These are phyloP conservation scores for Podargus strigoides DNA, from an alignment of 2,797 vertebrate genomes.

Conservation along the genomic window DNA sequence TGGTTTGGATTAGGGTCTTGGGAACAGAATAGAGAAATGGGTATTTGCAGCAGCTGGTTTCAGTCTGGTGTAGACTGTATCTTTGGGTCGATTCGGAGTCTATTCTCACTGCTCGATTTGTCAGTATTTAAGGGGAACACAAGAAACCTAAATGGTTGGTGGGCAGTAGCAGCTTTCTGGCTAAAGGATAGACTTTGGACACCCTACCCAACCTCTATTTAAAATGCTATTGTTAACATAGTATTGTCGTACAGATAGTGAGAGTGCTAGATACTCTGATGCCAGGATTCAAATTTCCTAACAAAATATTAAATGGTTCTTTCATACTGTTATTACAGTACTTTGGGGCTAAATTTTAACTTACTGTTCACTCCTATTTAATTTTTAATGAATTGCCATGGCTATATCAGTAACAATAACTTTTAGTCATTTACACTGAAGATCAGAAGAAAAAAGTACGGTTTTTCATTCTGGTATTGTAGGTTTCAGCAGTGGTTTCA, in stretches of 20 bases:
- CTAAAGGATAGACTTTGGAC: not conserved
- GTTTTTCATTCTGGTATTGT: not conserved
- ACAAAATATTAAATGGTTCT: not conserved
- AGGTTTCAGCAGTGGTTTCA: not conserved
- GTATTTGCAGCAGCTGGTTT: not conserved
- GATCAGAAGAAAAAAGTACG: not conserved
- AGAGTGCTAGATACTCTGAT: not conserved
- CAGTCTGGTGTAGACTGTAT: not conserved
- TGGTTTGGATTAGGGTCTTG: not conserved
- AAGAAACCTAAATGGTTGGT: not conserved
- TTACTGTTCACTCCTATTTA: not conserved
- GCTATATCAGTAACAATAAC: not conserved
- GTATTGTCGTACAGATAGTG: not conserved
- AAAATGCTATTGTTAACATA: not conserved
- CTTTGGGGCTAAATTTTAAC: not conserved
- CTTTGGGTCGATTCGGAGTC: not conserved
- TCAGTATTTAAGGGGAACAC: not conserved
- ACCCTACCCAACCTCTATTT: not conserved
- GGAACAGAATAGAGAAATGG: accelerated
- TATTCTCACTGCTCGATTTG: not conserved
- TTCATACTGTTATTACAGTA: not conserved
- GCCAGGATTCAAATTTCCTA: not conserved
- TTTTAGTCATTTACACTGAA: not conserved
- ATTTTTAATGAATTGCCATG: not conserved
- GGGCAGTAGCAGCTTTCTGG: not conserved